Evolutionary conservation across 1,140 invertebrate species (phyloP), one percentile per base, ranked within the genome.

Genomic region (Eupeodes corollae): DNA sequence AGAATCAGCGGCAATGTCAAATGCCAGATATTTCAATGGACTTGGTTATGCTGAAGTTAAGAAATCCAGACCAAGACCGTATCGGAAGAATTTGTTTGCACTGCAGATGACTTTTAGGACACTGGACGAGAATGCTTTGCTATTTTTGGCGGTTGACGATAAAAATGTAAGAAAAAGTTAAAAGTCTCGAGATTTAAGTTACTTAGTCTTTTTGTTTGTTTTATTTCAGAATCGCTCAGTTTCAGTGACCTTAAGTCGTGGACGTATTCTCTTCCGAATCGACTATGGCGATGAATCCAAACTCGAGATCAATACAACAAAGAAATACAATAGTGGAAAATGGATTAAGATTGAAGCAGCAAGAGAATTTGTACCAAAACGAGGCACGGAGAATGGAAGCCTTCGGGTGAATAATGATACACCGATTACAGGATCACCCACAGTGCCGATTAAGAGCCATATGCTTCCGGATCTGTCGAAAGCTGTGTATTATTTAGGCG

Each of bases 121-220:
- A 0, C 84, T 84, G 54, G 91, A 94, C 69, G 84, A 91, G 62
- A 82, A 94, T 70, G 86, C 89, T 2, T 65, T 93, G 6, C 73
- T 96, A 1, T 91, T 95, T 62, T 70, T 93, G 34, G 83, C 88
- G 19, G 76, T 83, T 12, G 88, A 89, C 67, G 74, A 75, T 47
- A 71, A 73, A 13, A 80, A 79, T 52, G 79, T 79, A 58, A 70
- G 66, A 37, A 6, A 43, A 10, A 5, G 19, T 2, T 31, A 12
- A 14, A 5, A 38, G 10, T 38, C 11, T 38, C 35, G 3, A 38
- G 3, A 5, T 38, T 38, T 37, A 44, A 16, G 41, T 8, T 15
- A 10, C 10, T 11, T n/a, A 11, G 35, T 38, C 35, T 44, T 44
- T 44, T 44, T 26, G 18, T 32, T 13, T 15, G 0, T n/a, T 14